Conservation (phyloP, 2,888 invertebrate species). For the Hermaeophaga mercurialis region DNA sequence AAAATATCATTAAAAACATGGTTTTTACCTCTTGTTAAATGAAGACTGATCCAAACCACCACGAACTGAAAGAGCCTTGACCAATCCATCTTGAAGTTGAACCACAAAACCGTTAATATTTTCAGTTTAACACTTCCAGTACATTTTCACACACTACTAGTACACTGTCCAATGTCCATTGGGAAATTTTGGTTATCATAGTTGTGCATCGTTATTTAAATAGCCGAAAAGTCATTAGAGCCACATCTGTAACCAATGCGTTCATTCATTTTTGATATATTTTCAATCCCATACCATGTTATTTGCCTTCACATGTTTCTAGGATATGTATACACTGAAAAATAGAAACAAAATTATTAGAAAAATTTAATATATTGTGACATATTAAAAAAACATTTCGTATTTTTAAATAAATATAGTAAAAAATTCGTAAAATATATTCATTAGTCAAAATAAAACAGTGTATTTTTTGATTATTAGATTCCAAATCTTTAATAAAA, state of each 20-base stretch:
- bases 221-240: conserved; percentile 5
- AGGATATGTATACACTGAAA: neutral
- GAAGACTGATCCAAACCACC: conserved; percentile 10
- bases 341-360: neutral
- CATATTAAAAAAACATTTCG: no score
- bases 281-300: neutral
- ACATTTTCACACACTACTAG: conserved; percentile 1
- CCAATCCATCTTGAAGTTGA: conserved; percentile 16
- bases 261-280: conserved; percentile 5
- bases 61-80: conserved; percentile 1
- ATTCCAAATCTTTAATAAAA: no score
- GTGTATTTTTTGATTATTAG: no score
- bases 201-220: conserved; percentile 2
- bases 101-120: neutral
- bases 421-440: no score
- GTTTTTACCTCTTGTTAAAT: conserved; percentile 15
- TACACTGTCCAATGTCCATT: conserved; percentile 1
- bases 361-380: no score
- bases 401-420: no score
- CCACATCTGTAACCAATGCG: conserved; percentile 4
- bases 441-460: no score
- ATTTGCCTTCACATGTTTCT: neutral
- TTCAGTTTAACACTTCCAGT: neutral
- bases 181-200: conserved; percentile 5
- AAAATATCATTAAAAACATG: no score